Base-by-base conservation (phyloP, 2,113 vertebrate species). In the Gavialis gangeticus region DNA sequence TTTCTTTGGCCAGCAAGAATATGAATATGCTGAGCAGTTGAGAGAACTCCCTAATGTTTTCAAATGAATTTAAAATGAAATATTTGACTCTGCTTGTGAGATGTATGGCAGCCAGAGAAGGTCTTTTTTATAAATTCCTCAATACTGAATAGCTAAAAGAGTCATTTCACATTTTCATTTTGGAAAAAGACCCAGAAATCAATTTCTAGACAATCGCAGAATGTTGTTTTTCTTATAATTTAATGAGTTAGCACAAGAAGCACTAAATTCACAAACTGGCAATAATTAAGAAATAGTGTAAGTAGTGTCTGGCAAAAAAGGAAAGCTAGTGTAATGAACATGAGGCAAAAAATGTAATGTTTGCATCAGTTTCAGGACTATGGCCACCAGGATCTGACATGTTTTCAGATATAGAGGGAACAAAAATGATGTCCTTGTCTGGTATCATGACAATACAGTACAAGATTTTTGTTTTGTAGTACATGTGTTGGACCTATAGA, bases 291-390 rank as follows among this genome's bases (percentile, higher is more conserved):
- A 73, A 79, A 46, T 0, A 58, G 55, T 10, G 4, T 10, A 63
- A 69, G 12, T 24, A 79, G n/a, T 4, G 4, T 13, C 1, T 4
- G 3, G 11, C 7, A 1, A 4, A 3, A 2, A 3, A 4, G n/a
- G 12, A 1, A 10, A 15, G 28, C 13, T 24, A 34, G 21, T 10
- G 12, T 25, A 14, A 14, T 78, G 76, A 15, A 7, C 1, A 4
- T 8, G 10, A 34, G 64, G 25, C 56, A 0, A 10, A 17, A 28
- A 18, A 18, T 56, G 24, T 5, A 21, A 56, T 2, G 12, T 46
- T 22, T 1, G 0, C 59, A 57, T 79, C 9, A 7, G 1, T 7
- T 64, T 16, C 5, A 86, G 84, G 63, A 84, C 30, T 22, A 4
- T 25, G 88, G 10, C 11, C 18, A 19, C 2, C 12, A 76, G 25